Evolutionary conservation across 1,140 invertebrate genomes (phyloP), one percentile per base, ranked within the genome.

Genomic region (Armadillidium nasatum): DNA sequence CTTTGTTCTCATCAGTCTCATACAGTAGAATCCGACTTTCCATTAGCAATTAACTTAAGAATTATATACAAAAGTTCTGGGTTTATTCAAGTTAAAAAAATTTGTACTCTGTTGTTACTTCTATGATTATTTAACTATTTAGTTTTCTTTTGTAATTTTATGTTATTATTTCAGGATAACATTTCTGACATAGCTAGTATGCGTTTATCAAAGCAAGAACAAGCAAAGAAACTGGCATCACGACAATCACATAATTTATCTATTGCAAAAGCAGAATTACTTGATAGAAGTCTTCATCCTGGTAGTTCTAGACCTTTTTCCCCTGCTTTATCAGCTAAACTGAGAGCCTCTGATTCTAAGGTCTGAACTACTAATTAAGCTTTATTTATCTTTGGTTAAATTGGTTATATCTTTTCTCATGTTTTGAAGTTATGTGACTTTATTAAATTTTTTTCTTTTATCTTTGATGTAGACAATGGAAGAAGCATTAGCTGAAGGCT

Each of bases 161-260:
- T 33, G 6, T 33, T 33, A 33, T 3, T 6, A 33, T 33, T 60
- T 60, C 50, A 60, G 50, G 50, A 60, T 60, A 19, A 13, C 50
- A 60, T 60, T 60, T 67, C 73, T 67, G 73, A 75, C 73, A 43
- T 68, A 43, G 67, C 54, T 19, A 54, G 68, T 67, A 23, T 75
- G 50, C 50, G 73, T 2, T 54, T 75, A 54, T 68, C 73, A n/a
- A 13, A 60, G 33, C 54, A 75, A 54, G 60, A 75, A 67, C 60
- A 68, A 33, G 66, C 73, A n/a, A 60, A 67, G 23, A 75, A 75
- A 54, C 50, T 75, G 1, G 43, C 23, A 0, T 66, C 73, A 22
- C 50, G 73, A 19, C 73, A 75, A 67, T 75, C 73, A 1, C 73
- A 75, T 43, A 75, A 75, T 54, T 33, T 75, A 22, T 50, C 44